Evolutionary conservation across 2,888 invertebrate genomes (phyloP).

Genomic region (Ditula angustiorana): DNA sequence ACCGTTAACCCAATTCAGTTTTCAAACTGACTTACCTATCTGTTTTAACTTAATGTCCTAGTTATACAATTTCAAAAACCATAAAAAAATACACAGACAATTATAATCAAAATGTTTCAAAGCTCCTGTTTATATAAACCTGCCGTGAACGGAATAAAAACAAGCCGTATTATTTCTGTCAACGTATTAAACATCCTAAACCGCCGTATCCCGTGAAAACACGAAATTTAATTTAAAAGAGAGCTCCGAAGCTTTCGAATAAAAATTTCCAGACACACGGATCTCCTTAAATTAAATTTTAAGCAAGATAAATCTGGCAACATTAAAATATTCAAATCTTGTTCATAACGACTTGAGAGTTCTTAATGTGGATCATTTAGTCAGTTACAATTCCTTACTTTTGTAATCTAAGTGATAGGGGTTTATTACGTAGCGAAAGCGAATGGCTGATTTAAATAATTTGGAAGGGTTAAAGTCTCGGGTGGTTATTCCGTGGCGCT

Average conservation of each 20-base stretch:
- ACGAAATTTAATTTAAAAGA: constrained; percentile 25
- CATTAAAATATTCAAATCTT: constrained; percentile 55
- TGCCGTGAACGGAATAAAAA: neutral
- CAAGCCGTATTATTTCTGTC: constrained; percentile 17
- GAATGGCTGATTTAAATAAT: constrained; percentile 51
- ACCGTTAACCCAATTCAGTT: too few species aligned
- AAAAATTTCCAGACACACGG: constrained; percentile 32
- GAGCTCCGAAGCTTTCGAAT: constrained; percentile 1
- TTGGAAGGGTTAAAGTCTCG: constrained; percentile 26
- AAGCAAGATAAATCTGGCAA: constrained; percentile 48
- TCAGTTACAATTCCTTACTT: constrained; percentile 44
- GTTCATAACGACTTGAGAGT: constrained; percentile 52
- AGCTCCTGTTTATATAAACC: neutral
- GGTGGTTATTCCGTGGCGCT: neutral
- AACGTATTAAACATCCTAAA: constrained; percentile 30
- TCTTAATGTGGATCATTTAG: constrained; percentile 45
- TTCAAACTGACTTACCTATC: too few species aligned
- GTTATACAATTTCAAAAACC: too few species aligned
- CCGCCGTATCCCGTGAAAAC: constrained; percentile 10
- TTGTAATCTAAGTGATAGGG: constrained; percentile 54
- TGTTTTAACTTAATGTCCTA: too few species aligned
- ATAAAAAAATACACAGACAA: too few species aligned
- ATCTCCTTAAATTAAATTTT: constrained; percentile 47
- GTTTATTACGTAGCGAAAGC: constrained; percentile 47
- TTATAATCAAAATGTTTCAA: neutral